Base-by-base conservation (phyloP, 1,140 invertebrate genomes). In the Meloidogyne hapla region DNA sequence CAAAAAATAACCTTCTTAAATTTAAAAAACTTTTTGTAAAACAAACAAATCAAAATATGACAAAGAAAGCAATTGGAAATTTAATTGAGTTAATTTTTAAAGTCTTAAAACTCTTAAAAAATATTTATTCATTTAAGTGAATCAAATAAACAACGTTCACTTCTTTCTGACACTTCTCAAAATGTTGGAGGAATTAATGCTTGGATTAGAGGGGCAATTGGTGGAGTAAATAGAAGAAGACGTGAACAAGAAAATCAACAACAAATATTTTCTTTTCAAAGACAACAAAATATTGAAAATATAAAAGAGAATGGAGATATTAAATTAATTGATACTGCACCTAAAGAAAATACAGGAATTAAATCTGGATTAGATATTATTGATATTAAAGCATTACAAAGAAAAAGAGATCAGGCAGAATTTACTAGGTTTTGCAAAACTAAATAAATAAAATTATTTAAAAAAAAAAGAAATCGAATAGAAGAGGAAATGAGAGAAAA, bases 331-430 rank as follows among this genome's bases (percentile, higher is more conserved):
- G 83, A 85, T 78, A 84, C 86, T 5, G 86, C 85, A 15, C 83
- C 80, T 18, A 87, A 87, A 69, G 83, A 87, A 48, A 77, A 33
- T 33, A 33, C 33, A 6, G 33, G 33, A 64, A 21, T 23, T 61
- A 38, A 63, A 73, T n/a, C 10, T 38, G 10, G n/a, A 56, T 56
- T 61, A 69, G 86, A 85, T 26, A 83, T 85, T 77, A 87, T 87
- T 72, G 96, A 99, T 88, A 99, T 99, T 42, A 96, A 98, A 87
- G 90, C 98, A 77, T 90, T 99, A 77, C 96, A 99, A 89, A 95
- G 96, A 62, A 99, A 98, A 88, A 90, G 95, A 77, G 96, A 98
- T 87, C 95, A 99, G 89, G 96, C 96, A 0, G 96, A 99, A 89
- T 96, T 99, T 92, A 91, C 96, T n/a, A 45, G 84, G 80, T 80